Percentiles rank a stretch among this genome's conserved stretches.
phyloP scores from a whole-genome alignment of 1,140 invertebrate species.

The Coptotermes formosanus region DNA sequence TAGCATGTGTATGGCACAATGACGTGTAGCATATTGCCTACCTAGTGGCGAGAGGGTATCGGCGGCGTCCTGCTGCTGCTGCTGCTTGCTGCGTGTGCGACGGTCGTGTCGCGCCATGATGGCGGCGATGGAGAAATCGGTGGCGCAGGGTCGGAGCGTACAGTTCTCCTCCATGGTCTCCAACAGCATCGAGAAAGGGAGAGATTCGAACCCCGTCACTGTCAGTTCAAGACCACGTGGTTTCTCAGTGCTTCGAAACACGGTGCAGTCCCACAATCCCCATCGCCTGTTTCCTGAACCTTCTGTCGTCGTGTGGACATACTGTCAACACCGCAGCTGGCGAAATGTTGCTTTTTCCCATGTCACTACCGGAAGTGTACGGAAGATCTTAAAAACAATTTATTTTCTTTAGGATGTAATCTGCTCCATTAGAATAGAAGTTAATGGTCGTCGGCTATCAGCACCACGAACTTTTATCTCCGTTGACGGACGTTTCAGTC shows the following conservation, averaged over 20 bases:
- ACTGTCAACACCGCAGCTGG: too few species aligned
- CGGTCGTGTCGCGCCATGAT: slow-evolving; percentile 76
- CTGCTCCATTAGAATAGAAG: too few species aligned
- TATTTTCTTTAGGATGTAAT: too few species aligned
- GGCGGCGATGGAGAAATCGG: slow-evolving; percentile 90
- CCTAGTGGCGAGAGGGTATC: background rate
- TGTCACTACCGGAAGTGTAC: background rate
- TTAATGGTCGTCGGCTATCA: too few species aligned
- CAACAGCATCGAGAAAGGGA: slow-evolving; percentile 22
- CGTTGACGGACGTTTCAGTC: too few species aligned
- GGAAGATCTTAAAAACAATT: too few species aligned
- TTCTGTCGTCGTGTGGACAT: background rate
- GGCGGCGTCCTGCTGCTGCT: background rate
- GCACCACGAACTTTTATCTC: too few species aligned
- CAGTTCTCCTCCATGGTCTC: slow-evolving; percentile 44
- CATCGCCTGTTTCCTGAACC: background rate
- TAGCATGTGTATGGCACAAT: too few species aligned
- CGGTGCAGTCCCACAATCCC: background rate
- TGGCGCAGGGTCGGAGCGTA: slow-evolving; percentile 61
- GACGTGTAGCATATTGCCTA: background rate
- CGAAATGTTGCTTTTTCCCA: background rate
- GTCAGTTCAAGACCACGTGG: background rate
- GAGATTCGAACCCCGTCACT: background rate
- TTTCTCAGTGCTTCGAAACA: background rate
- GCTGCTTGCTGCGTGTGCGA: slow-evolving; percentile 49